Evolutionary conservation across 2,113 vertebrate species (phyloP), one percentile per base, ranked within the genome.

Genomic region (Psittacula cyanocephala): DNA sequence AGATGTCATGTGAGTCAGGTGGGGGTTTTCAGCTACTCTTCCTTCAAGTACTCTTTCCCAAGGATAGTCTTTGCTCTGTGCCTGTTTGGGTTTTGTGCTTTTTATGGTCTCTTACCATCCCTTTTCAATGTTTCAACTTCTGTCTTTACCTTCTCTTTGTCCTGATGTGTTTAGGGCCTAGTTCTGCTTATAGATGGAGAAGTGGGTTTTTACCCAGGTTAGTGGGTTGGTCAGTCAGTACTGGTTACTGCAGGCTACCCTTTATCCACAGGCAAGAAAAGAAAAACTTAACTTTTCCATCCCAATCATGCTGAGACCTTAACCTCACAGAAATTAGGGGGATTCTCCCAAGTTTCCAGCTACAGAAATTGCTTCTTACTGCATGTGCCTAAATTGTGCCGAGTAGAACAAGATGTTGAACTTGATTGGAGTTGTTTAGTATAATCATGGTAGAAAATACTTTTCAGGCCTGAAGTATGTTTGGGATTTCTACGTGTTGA

Each of bases 401-500:
- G 49, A 64, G 28, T 17, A 83, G 52, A 68, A 57, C 43, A 57
- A 14, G 18, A 3, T 19, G 28, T 18, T 59, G 43, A 77, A 11
- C 39, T 89, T 59, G 9, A 17, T 27, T 49, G 35, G 27, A 60
- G 27, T 14, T 46, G 29, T 29, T 43, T 19, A 46, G 57, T 68
- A 16, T 49, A 80, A 80, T 52, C 19, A 25, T 57, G 7, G 17
- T 69, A 33, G 59, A 68, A 88, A 80, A 77, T 25, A 59, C 29
- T 83, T 65, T 60, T 67, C 39, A 84, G 44, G 17, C 28, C 8
- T 52, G 16, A 47, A 41, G 3, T 59, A 10, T 1, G 1, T 71
- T 43, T 92, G 44, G 4, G 16, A 35, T 5, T 49, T 3, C 1
- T 53, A 3, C 0, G 0, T 47, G 29, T n/a, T n/a, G 57, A 23